These are phyloP conservation scores for Brachionichthys hirsutus DNA, from an alignment of 2,113 vertebrate species.

Conservation along the genomic window DNA sequence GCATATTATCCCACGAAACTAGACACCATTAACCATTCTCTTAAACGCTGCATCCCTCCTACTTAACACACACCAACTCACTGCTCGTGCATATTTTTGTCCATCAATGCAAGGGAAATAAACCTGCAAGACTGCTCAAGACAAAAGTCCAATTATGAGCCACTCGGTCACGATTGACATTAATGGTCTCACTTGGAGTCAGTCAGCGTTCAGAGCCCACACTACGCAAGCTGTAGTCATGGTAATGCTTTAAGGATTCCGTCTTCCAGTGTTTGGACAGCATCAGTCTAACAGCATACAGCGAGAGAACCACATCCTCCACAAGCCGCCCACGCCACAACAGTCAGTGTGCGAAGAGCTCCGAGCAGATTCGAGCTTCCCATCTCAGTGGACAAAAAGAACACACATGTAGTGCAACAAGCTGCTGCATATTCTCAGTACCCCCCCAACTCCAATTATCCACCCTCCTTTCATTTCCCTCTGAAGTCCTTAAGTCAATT, in stretches of 20 bases:
- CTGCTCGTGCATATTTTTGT: conserved; percentile 34
- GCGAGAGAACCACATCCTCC: conserved; percentile 43
- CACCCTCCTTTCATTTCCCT: conserved; percentile 2
- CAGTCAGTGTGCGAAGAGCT: background rate
- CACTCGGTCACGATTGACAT: conserved; percentile 56
- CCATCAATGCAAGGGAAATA: conserved; percentile 26
- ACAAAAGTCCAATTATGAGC: conserved; percentile 54
- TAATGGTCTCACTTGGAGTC: conserved; percentile 57
- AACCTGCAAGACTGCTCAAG: conserved; percentile 55
- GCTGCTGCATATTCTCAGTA: background rate
- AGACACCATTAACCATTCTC: conserved; percentile 22
- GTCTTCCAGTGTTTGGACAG: conserved; percentile 14
- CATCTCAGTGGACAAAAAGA: background rate
- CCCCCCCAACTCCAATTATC: conserved; percentile 2
- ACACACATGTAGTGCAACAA: background rate
- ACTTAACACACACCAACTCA: conserved; percentile 10
- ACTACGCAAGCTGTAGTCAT: conserved; percentile 32
- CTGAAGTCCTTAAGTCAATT: conserved; percentile 33
- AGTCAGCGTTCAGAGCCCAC: conserved; percentile 35
- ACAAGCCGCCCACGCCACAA: background rate
- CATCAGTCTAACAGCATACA: background rate
- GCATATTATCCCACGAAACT: conserved; percentile 25
- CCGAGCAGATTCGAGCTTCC: background rate
- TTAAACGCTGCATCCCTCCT: conserved; percentile 19
- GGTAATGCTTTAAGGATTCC: conserved; percentile 24